Conservation (phyloP, 2,113 vertebrate genomes). For the Pedionomus torquatus region DNA sequence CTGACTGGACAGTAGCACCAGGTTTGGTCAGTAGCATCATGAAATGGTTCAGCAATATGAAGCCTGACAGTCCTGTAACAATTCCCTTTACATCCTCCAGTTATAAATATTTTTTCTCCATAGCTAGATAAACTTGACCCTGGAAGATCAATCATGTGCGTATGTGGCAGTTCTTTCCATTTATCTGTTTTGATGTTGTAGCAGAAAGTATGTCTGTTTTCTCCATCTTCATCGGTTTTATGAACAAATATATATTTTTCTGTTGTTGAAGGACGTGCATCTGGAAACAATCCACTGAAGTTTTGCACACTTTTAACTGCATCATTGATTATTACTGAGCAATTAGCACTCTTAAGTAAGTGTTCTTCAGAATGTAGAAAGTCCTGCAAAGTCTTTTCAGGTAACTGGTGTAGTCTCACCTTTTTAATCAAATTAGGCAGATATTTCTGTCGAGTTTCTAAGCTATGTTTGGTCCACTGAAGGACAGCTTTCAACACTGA, state of each 20-base stretch:
- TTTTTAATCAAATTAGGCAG: conserved; percentile 83
- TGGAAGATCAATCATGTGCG: conserved; percentile 84
- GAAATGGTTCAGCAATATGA: conserved; percentile 88
- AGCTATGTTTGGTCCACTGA: conserved; percentile 83
- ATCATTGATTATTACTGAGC: conserved; percentile 76
- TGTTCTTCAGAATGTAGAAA: conserved; percentile 77
- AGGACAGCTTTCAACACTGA: conserved; percentile 84
- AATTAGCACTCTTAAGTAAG: conserved; percentile 75
- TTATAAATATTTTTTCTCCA: conserved; percentile 94
- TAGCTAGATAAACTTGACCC: conserved; percentile 90
- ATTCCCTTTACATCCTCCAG: conserved; percentile 89
- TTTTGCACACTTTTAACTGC: conserved; percentile 79
- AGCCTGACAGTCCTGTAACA: conserved; percentile 89
- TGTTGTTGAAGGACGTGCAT: conserved; percentile 90
- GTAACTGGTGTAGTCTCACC: conserved; percentile 89
- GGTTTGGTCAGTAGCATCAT: conserved; percentile 90
- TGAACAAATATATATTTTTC: conserved; percentile 96
- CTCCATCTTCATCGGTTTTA: conserved; percentile 91
- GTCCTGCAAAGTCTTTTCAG: conserved; percentile 79
- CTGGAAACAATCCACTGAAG: conserved; percentile 84
- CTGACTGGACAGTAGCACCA: conserved; percentile 94
- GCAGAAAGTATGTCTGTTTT: conserved; percentile 88
- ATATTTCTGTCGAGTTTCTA: conserved; percentile 79
- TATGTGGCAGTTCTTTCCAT: conserved; percentile 87
- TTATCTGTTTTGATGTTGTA: conserved; percentile 88